phyloP scores from a whole-genome alignment of 2,113 vertebrate species.

The human (Homo sapiens) region GRCh38 chr9:115115001-115115500 shows the following conservation, averaged over 20 bases:
- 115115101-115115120: background rate
- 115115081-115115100: background rate
- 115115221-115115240: slow-evolving; percentile 68
- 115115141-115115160: slow-evolving; percentile 63
- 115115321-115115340: background rate
- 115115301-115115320: slow-evolving; percentile 48
- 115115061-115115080: background rate
- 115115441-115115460: background rate
- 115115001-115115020: slow-evolving; percentile 5
- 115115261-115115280: slow-evolving; percentile 56
- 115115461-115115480: background rate
- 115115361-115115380: background rate
- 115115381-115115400: background rate
- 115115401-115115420: background rate
- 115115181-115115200: slow-evolving; percentile 63
- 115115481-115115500: background rate
- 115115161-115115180: slow-evolving; percentile 25
- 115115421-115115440: background rate
- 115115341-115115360: background rate
- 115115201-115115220: slow-evolving; percentile 72
- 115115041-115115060: background rate
- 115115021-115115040: background rate
- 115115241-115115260: slow-evolving; percentile 62
- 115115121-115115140: background rate
- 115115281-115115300: slow-evolving; percentile 40